Evolutionary conservation across 2,888 invertebrate genomes (phyloP).

Genomic region (Dryadula phaetusa): DNA sequence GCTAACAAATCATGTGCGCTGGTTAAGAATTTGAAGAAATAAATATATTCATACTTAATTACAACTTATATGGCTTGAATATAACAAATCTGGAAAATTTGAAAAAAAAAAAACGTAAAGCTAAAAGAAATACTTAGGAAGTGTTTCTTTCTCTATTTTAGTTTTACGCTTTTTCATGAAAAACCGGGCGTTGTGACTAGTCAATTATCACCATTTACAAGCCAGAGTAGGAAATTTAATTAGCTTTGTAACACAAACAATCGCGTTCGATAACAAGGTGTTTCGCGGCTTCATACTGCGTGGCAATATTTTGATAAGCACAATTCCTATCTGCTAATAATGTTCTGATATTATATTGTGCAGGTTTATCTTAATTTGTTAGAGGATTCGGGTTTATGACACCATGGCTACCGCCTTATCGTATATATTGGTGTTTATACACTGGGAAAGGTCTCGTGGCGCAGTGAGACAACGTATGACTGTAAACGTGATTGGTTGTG

Average conservation of each 20-base stretch:
- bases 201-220: constrained; percentile 5
- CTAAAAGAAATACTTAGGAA: too few species aligned
- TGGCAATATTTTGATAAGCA: constrained; percentile 18
- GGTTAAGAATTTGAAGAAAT: too few species aligned
- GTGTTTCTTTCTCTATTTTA: too few species aligned
- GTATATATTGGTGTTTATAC: neutral
- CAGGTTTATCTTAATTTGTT: constrained; percentile 23
- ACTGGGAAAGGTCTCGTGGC: neutral
- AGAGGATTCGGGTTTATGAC: constrained; percentile 7
- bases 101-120: too few species aligned
- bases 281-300: neutral
- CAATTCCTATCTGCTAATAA: constrained; percentile 3
- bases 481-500: too few species aligned
- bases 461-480: too few species aligned
- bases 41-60: too few species aligned
- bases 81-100: too few species aligned
- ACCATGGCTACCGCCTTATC: constrained; percentile 9
- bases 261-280: constrained; percentile 20
- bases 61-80: too few species aligned
- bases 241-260: constrained; percentile 22
- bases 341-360: constrained; percentile 2
- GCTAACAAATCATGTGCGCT: too few species aligned
- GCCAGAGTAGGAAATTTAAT: constrained; percentile 31
- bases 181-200: neutral
- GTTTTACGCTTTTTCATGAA: too few species aligned